These are phyloP conservation scores for Polymixis lichenea DNA, from an alignment of 2,888 invertebrate species.

Conservation along the genomic window DNA sequence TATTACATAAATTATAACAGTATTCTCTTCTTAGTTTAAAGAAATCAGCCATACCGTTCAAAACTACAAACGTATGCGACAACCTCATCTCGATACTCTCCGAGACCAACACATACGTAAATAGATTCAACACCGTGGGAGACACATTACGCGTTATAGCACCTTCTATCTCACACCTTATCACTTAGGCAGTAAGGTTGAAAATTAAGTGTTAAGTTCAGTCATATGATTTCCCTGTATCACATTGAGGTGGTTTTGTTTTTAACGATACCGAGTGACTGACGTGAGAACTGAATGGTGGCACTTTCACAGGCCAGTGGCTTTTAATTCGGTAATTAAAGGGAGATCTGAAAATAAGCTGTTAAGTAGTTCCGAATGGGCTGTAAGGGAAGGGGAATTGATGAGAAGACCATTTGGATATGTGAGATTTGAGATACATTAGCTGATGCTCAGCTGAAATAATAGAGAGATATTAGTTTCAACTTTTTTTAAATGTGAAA, in stretches of 20 bases:
- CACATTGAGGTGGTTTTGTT: slow-evolving; percentile 79
- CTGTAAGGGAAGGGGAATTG: slow-evolving; percentile 57
- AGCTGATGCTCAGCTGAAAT: slow-evolving; percentile 9
- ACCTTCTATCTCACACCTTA: slow-evolving; percentile 63
- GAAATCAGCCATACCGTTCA: slow-evolving; percentile 7
- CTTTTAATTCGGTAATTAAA: slow-evolving; percentile 72
- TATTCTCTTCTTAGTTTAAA: background rate
- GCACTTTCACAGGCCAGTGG: slow-evolving; percentile 82
- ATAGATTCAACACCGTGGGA: slow-evolving; percentile 81
- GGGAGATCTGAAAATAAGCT: slow-evolving; percentile 67
- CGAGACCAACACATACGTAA: slow-evolving; percentile 72
- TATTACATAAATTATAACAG: background rate
- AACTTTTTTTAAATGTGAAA: background rate
- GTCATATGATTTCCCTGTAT: slow-evolving; percentile 64
- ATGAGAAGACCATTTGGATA: slow-evolving; percentile 55
- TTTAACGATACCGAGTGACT: slow-evolving; percentile 82
- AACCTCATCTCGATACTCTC: slow-evolving; percentile 60
- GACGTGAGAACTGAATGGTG: slow-evolving; percentile 85
- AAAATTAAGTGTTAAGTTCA: slow-evolving; percentile 47
- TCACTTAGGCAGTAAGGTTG: slow-evolving; percentile 59
- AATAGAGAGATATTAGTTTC: background rate
- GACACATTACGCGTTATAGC: slow-evolving; percentile 68
- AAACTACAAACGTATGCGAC: slow-evolving; percentile 43
- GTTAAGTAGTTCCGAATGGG: slow-evolving; percentile 70
- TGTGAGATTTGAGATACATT: slow-evolving; percentile 31